Evolutionary conservation across 2,797 vertebrate genomes (phyloP).

Genomic region (Artibeus jamaicensis): DNA sequence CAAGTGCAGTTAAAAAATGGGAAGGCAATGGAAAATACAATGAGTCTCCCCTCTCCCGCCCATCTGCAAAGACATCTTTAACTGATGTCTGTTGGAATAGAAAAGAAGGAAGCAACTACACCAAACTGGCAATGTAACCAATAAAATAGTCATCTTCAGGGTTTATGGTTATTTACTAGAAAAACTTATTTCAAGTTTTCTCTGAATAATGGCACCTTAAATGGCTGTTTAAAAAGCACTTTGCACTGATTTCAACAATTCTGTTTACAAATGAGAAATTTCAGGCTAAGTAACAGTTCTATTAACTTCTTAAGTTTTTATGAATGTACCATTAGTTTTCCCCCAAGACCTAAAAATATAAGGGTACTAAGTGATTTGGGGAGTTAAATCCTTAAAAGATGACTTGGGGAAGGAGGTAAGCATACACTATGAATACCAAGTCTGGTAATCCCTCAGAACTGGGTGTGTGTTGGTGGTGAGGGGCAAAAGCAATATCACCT

Average conservation of each 20-base stretch:
- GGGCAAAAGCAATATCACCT: not conserved
- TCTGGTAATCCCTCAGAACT: not conserved
- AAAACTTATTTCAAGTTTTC: conserved; percentile 15
- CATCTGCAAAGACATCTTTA: not conserved
- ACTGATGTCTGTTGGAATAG: not conserved
- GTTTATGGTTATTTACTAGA: not conserved
- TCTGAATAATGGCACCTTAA: not conserved
- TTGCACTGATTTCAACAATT: not conserved
- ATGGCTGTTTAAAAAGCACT: not conserved
- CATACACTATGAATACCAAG: not conserved
- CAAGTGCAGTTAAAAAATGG: not conserved
- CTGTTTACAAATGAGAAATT: not conserved
- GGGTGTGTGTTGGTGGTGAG: too few species aligned
- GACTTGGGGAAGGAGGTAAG: not conserved
- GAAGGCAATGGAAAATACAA: not conserved
- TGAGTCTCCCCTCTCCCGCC: not conserved
- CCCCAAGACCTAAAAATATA: not conserved
- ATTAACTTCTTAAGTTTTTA: not conserved
- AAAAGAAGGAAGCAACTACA: not conserved
- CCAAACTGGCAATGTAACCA: not conserved
- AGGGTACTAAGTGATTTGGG: not conserved
- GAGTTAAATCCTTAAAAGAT: not conserved
- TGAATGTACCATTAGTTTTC: not conserved
- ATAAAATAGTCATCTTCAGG: not conserved
- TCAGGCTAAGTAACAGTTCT: not conserved